These are phyloP conservation scores for Heterodera filipjevi DNA, from an alignment of 2,888 invertebrate species.

Conservation along the genomic window DNA sequence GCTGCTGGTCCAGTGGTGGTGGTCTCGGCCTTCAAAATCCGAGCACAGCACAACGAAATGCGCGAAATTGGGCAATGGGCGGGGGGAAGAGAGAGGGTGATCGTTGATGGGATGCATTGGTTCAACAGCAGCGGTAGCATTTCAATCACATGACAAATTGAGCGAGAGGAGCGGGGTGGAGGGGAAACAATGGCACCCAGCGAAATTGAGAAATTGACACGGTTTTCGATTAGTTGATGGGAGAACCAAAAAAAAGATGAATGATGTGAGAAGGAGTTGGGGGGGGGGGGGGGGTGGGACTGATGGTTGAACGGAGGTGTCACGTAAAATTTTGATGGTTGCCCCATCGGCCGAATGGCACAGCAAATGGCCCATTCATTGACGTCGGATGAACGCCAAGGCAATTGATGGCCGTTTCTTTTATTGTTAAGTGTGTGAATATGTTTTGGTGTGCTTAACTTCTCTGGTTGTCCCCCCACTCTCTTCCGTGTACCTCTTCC, in stretches of 20 bases:
- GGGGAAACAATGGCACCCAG: not conserved
- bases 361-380: not conserved
- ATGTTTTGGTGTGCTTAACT: not conserved
- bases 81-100: not conserved
- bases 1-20: not conserved
- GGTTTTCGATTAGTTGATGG: no score
- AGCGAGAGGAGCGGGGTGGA: not conserved
- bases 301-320: no score
- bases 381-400: not conserved
- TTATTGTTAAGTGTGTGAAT: not conserved
- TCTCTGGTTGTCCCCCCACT: not conserved
- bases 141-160: not conserved
- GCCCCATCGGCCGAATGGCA: not conserved
- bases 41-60: not conserved
- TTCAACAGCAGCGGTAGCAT: not conserved
- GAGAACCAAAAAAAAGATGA: not conserved
- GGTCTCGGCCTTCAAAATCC: slow-evolving; percentile 11
- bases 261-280: not conserved
- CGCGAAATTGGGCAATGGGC: not conserved
- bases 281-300: no score
- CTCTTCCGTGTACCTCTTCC: not conserved
- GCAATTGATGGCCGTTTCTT: not conserved
- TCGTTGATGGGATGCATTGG: not conserved
- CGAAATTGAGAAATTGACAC: no score
- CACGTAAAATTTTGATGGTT: no score